Percentiles rank a stretch among this genome's conserved stretches.
Evolutionary conservation across 1,140 invertebrate species (phyloP).

Genomic region (Brachionus paranguensis): DNA sequence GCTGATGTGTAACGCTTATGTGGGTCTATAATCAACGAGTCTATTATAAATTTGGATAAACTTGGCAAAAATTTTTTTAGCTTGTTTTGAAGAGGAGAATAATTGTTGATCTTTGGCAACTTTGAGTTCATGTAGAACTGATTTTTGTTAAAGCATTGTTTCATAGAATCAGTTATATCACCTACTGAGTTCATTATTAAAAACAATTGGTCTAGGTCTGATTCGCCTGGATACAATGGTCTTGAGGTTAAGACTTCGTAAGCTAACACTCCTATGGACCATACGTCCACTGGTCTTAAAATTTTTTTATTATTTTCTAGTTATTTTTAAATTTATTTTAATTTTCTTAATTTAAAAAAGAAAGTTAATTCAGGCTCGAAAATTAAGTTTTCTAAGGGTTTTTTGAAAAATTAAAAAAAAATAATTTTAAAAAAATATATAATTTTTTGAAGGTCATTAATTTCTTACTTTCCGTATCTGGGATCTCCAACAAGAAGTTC

Average conservation of each 20-base stretch:
- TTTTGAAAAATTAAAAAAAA: too few species aligned
- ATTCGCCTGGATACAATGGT: slow-evolving; percentile 55
- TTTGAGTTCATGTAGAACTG: slow-evolving; percentile 33
- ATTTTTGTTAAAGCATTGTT: slow-evolving; percentile 23
- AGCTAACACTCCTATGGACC: slow-evolving; percentile 55
- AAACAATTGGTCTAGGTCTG: slow-evolving; percentile 56
- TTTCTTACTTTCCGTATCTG: slow-evolving; percentile 11
- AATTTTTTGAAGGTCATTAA: background rate
- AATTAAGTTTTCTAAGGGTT: too few species aligned
- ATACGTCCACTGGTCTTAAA: slow-evolving; percentile 55
- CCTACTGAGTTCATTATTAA: slow-evolving; percentile 56
- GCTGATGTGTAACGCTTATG: slow-evolving; percentile 9
- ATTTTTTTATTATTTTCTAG: background rate
- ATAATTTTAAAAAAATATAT: too few species aligned
- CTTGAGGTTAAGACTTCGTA: slow-evolving; percentile 55
- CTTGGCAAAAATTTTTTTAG: slow-evolving; percentile 9
- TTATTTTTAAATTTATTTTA: background rate
- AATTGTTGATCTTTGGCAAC: slow-evolving; percentile 21
- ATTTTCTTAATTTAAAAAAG: background rate
- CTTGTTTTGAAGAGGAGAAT: slow-evolving; percentile 22
- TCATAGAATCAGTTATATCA: slow-evolving; percentile 28
- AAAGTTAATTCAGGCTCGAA: background rate
- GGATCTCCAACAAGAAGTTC: slow-evolving; percentile 12
- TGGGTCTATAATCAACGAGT: slow-evolving; percentile 25
- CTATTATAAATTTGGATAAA: slow-evolving; percentile 4